Evolutionary conservation across 2,888 invertebrate genomes (phyloP).

Genomic region (Baccha elongata): DNA sequence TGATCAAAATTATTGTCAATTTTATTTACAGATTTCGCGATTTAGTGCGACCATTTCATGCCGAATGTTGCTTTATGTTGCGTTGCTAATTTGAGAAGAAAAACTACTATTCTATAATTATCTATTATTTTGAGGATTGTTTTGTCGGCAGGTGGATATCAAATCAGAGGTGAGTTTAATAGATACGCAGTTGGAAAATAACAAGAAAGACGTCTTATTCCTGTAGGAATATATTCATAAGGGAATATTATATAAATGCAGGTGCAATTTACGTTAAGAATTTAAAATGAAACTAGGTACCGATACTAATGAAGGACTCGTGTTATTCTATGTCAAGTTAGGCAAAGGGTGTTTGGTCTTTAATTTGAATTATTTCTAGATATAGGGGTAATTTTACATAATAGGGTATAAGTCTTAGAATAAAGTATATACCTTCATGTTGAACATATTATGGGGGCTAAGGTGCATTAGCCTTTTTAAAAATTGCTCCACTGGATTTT

Average conservation of each 20-base stretch:
- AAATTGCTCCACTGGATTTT: too few species aligned
- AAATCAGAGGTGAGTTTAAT: constrained; percentile 16
- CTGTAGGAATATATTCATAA: neutral
- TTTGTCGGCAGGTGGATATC: neutral
- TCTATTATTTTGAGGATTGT: too few species aligned
- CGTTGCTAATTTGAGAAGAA: neutral
- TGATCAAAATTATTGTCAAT: too few species aligned
- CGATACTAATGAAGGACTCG: constrained; percentile 10
- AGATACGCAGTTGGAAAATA: neutral
- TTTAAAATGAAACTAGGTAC: too few species aligned
- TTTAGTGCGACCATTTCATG: too few species aligned
- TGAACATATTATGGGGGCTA: neutral
- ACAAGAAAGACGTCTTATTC: neutral
- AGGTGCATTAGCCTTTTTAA: neutral
- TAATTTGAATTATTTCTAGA: neutral
- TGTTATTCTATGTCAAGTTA: neutral
- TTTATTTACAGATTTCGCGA: too few species aligned
- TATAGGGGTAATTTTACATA: constrained; percentile 15
- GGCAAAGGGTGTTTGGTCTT: neutral
- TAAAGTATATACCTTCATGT: neutral
- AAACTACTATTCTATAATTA: too few species aligned
- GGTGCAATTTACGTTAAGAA: constrained; percentile 6
- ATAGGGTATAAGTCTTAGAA: constrained; percentile 3
- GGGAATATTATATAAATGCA: neutral
- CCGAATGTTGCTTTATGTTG: neutral